These are phyloP conservation scores for Hyposoter didymator DNA, from an alignment of 2,888 invertebrate genomes.

Conservation along the genomic window DNA sequence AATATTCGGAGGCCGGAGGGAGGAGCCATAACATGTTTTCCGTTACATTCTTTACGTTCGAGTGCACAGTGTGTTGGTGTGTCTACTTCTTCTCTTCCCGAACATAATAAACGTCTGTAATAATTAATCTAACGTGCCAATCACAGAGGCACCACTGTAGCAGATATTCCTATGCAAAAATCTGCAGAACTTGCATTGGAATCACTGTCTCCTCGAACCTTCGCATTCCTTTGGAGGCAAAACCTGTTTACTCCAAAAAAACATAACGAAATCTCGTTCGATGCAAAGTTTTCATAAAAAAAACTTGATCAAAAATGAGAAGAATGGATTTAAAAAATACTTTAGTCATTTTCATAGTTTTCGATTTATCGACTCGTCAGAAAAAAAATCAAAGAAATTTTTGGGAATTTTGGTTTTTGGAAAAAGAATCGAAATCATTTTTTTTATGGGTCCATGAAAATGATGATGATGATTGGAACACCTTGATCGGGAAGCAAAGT, in stretches of 20 bases:
- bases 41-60: conserved; percentile 23
- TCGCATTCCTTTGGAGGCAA: background rate
- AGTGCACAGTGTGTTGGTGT: background rate
- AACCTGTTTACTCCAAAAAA: background rate
- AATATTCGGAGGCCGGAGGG: background rate
- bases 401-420: background rate
- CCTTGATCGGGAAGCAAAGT: background rate
- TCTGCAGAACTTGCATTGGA: background rate
- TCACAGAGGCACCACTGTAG: background rate
- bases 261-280: background rate
- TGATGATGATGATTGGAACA: background rate
- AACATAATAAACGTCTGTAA: background rate
- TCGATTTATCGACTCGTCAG: too few species aligned
- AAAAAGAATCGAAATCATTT: background rate
- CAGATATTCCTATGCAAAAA: background rate
- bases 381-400: background rate
- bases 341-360: too few species aligned
- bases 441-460: background rate
- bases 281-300: background rate
- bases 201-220: background rate
- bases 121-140: background rate
- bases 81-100: too few species aligned
- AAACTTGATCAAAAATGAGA: background rate
- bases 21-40: conserved; percentile 6
- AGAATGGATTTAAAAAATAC: background rate